Conservation (phyloP, 1,140 invertebrate genomes). For the Chionoecetes opilio region DNA sequence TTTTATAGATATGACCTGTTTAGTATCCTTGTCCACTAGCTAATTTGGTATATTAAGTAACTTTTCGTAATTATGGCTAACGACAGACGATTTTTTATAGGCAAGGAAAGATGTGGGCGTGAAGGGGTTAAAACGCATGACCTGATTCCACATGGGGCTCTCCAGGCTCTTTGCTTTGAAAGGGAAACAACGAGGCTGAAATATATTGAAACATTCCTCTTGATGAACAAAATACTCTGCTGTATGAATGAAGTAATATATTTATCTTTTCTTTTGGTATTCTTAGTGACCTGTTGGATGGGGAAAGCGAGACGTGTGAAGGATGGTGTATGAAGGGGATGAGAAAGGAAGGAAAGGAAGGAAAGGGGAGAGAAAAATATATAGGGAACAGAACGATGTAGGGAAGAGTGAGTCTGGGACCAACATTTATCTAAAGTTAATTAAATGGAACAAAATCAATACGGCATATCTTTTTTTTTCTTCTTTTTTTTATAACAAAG, state of each 20-base stretch:
- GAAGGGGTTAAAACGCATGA: too few species aligned
- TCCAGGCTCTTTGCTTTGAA: too few species aligned
- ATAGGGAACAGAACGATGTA: background rate
- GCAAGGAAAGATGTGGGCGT: too few species aligned
- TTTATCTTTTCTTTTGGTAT: too few species aligned
- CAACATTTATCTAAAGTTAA: slow-evolving; percentile 22
- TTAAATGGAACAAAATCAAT: slow-evolving; percentile 11
- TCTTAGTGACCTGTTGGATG: background rate
- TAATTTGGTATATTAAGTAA: too few species aligned
- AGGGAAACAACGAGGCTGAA: background rate
- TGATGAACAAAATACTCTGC: slow-evolving; percentile 9
- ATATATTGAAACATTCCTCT: background rate
- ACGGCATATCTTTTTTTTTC: background rate
- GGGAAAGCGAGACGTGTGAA: background rate
- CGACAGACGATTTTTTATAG: too few species aligned
- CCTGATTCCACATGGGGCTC: too few species aligned
- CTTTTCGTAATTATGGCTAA: too few species aligned
- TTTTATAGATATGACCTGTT: too few species aligned
- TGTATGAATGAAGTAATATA: background rate
- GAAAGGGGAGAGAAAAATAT: background rate
- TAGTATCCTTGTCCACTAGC: too few species aligned
- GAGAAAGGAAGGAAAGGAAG: background rate
- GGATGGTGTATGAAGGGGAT: background rate
- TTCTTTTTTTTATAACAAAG: too few species aligned
- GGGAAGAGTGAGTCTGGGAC: background rate